phyloP scores from a whole-genome alignment of 2,888 invertebrate genomes.

The Mechanitis messenoides region DNA sequence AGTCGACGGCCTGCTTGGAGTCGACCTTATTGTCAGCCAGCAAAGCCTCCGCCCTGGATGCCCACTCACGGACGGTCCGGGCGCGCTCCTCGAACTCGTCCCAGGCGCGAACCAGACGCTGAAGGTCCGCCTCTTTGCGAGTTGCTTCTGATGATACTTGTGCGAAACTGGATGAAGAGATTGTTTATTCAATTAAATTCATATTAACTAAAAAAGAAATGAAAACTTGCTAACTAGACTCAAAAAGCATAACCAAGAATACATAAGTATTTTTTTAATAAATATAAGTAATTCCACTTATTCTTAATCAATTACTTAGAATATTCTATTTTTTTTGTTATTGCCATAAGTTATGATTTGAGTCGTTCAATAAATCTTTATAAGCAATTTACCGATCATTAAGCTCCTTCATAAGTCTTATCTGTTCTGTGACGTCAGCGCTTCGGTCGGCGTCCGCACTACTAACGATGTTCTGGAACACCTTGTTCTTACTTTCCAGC shows the following conservation, averaged over 20 bases:
- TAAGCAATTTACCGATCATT: constrained; percentile 79
- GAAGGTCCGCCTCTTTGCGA: constrained; percentile 86
- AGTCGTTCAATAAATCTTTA: too few species aligned
- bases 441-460: constrained; percentile 85
- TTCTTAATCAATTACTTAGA: too few species aligned
- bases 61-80: constrained; percentile 89
- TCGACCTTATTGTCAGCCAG: constrained; percentile 88
- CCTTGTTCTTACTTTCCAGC: constrained; percentile 96
- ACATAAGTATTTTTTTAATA: too few species aligned
- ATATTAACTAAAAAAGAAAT: too few species aligned
- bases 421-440: constrained; percentile 83
- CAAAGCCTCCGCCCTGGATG: constrained; percentile 88
- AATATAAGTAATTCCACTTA: too few species aligned
- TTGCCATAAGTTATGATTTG: too few species aligned
- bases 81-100: constrained; percentile 88
- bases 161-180: constrained; percentile 74
- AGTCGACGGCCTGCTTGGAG: constrained; percentile 86
- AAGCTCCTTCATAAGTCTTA: constrained; percentile 83
- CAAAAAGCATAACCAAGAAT: too few species aligned
- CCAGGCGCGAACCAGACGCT: constrained; percentile 89
- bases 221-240: too few species aligned
- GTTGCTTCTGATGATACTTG: constrained; percentile 85
- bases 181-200: neutral
- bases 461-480: constrained; percentile 89
- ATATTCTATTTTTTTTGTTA: too few species aligned